phyloP scores from a whole-genome alignment of 2,888 invertebrate genomes.

The Troides helena region DNA sequence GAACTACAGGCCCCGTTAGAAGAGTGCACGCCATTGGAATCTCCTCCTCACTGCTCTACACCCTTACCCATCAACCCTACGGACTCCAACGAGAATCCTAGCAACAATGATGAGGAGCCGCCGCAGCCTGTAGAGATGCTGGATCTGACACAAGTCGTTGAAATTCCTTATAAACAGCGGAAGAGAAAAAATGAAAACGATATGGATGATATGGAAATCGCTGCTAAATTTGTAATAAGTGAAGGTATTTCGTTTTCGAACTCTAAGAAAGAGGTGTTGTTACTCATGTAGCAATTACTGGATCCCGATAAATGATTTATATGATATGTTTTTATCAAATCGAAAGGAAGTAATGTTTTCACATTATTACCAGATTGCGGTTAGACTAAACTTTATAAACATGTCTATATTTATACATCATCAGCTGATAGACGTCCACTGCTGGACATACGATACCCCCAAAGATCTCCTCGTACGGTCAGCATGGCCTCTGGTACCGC shows the following conservation, averaged over 20 bases:
- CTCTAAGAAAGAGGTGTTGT: too few species aligned
- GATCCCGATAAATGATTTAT: too few species aligned
- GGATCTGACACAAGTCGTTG: constrained; percentile 25
- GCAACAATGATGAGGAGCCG: constrained; percentile 28
- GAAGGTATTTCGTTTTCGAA: constrained; percentile 38
- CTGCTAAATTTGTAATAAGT: constrained; percentile 40
- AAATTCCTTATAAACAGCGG: constrained; percentile 36
- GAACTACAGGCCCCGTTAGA: constrained; percentile 63
- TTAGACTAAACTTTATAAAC: too few species aligned
- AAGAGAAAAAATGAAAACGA: constrained; percentile 44
- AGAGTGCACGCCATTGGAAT: constrained; percentile 47
- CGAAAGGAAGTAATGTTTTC: too few species aligned
- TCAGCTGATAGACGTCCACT: too few species aligned
- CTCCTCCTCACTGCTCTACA: constrained; percentile 32
- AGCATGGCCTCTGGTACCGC: too few species aligned
- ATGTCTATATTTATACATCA: too few species aligned
- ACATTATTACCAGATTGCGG: too few species aligned
- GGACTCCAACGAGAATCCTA: constrained; percentile 3
- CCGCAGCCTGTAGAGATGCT: constrained; percentile 20
- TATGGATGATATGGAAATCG: constrained; percentile 37
- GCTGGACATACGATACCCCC: too few species aligned
- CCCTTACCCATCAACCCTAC: constrained; percentile 28
- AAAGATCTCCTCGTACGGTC: too few species aligned
- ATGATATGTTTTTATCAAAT: too few species aligned
- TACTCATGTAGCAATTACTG: too few species aligned